These are phyloP conservation scores for Calephelis perditalis DNA, from an alignment of 2,888 invertebrate species.

Conservation along the genomic window DNA sequence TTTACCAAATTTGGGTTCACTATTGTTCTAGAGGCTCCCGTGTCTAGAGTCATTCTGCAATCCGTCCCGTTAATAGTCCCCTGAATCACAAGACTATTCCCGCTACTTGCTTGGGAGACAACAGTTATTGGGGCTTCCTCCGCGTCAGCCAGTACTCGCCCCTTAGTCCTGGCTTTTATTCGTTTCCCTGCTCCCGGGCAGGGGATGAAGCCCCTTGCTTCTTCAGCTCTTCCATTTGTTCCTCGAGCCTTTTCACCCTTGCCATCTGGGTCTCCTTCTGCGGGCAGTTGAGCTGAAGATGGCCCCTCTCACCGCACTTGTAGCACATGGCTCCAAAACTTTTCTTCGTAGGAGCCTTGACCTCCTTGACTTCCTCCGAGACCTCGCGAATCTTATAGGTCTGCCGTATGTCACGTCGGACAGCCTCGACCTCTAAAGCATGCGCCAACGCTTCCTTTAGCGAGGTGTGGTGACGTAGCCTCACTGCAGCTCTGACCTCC, in stretches of 20 bases:
- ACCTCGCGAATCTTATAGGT: not conserved
- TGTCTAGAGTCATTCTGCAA: no score
- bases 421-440: not conserved
- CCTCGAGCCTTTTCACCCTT: constrained; percentile 12
- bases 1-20: no score
- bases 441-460: not conserved
- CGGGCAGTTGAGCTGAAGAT: not conserved
- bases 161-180: constrained; percentile 15
- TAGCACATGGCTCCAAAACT: not conserved
- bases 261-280: not conserved
- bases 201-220: no score
- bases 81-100: no score
- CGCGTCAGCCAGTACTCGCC: no score
- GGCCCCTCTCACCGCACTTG: not conserved
- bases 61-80: no score
- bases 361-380: not conserved
- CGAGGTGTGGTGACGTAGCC: not conserved
- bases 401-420: not conserved
- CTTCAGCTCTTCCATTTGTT: no score
- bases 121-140: no score
- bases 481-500: not conserved
- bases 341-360: not conserved
- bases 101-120: no score
- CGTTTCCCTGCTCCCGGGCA: constrained; percentile 8
- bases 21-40: no score